Conservation (phyloP, 2,113 vertebrate genomes). For the Hydrochoerus hydrochaeris region DNA sequence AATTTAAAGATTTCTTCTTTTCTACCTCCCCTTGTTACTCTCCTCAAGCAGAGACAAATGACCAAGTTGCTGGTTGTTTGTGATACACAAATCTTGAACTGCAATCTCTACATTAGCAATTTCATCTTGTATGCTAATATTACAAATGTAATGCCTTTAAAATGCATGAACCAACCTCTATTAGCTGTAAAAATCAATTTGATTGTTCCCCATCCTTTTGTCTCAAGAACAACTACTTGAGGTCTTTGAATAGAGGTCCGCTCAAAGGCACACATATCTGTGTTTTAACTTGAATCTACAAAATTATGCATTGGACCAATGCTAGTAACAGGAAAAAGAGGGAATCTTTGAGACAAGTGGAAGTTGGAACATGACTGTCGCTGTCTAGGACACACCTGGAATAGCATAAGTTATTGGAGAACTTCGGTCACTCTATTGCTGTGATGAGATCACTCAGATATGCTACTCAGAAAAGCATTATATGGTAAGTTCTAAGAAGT, state of each 20-base stretch:
- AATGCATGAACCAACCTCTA: conserved; percentile 13
- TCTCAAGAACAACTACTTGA: conserved; percentile 53
- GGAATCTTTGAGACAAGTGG: neutral
- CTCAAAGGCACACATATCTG: conserved; percentile 12
- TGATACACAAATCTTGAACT: conserved; percentile 42
- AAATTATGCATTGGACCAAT: conserved; percentile 15
- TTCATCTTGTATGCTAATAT: conserved; percentile 38
- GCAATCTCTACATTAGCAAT: conserved; percentile 32
- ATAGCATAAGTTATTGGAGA: neutral
- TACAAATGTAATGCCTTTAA: conserved; percentile 46
- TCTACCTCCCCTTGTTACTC: conserved; percentile 39
- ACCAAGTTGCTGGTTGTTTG: conserved; percentile 7
- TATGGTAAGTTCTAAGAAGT: neutral
- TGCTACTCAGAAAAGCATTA: neutral
- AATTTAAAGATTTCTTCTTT: conserved; percentile 54
- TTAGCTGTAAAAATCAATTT: conserved; percentile 63
- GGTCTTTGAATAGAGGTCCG: conserved; percentile 34
- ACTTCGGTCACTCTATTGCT: neutral
- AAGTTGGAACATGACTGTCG: neutral
- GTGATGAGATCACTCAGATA: neutral
- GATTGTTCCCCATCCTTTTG: conserved; percentile 53
- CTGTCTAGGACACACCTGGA: neutral
- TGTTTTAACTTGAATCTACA: conserved; percentile 37
- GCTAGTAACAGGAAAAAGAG: neutral
- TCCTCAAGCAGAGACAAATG: neutral